Base-by-base conservation (phyloP, 2,888 invertebrate species). In the Drosophila greeni region DNA sequence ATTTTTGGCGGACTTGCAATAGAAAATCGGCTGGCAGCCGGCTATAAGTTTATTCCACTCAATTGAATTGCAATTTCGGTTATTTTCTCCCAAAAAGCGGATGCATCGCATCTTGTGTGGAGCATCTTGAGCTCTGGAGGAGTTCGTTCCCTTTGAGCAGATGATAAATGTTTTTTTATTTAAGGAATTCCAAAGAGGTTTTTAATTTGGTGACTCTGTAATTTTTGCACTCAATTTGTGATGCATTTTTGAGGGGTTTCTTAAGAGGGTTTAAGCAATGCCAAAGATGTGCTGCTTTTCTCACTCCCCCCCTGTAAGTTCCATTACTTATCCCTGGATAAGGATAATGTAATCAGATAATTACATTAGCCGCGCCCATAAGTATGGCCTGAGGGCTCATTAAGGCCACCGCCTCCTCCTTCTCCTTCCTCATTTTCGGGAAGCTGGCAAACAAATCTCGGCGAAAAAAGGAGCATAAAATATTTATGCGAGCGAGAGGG, bases 11-110 rank as follows among this genome's bases (percentile, higher is more conserved):
- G 24, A 31, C 18, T 23, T 42, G 43, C 31, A 47, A 48, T 66
- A 59, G 66, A 66, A 47, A 66, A 66, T 66, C 66, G 40, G 42
- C 43, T 29, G 12, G 45, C 45, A 49, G 37, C 64, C 66, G 70
- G 59, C 69, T 64, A 69, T 72, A 69, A 80, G 80, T 76, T 81
- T 80, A 80, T 82, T 81, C 81, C 82, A 73, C 81, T 77, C 82
- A 77, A 81, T 82, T 82, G 76, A 82, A 77, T 77, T 70, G 69
- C 76, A 71, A 82, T 77, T 73, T 80, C 57, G 40, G 39, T 57
- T 55, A 51, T 37, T 26, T 52, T 45, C 49, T 11, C 9, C 39
- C 39, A n/a, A 31, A 20, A 24, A 61, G 31, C 60, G 56, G 24
- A 37, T 49, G 55, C 59, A 36, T 31, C 31, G 59, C 59, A 60